Conservation (phyloP, 2,113 vertebrate genomes). For the Phrynosoma platyrhinos region DNA sequence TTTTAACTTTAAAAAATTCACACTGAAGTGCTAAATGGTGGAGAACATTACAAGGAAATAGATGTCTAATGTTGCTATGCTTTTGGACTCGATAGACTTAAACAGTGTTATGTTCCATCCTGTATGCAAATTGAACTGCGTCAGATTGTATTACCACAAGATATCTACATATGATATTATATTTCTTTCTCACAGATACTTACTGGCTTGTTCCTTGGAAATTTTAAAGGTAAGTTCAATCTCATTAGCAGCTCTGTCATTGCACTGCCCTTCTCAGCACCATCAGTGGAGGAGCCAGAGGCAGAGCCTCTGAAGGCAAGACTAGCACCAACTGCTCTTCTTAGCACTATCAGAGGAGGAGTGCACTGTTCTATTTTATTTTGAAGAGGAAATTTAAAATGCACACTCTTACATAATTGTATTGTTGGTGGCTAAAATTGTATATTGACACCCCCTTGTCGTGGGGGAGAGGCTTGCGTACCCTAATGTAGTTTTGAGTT, state of each 20-base stretch:
- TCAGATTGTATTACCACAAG: slow-evolving; percentile 61
- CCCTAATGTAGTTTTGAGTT: too few relatives aligned
- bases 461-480: too few relatives aligned
- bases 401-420: too few relatives aligned
- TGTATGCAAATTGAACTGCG: slow-evolving; percentile 64
- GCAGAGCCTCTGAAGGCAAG: too few relatives aligned
- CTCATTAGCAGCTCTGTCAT: slow-evolving; percentile 43
- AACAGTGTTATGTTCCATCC: slow-evolving; percentile 68
- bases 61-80: slow-evolving; percentile 16
- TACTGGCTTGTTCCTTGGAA: slow-evolving; percentile 93
- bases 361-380: too few relatives aligned
- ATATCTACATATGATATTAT: slow-evolving; percentile 70
- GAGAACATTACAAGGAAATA: slow-evolving; percentile 25
- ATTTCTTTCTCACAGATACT: slow-evolving; percentile 86
- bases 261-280: too few relatives aligned
- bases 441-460: too few relatives aligned
- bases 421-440: too few relatives aligned
- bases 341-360: too few relatives aligned
- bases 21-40: neutral
- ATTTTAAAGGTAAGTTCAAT: slow-evolving; percentile 89
- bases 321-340: too few relatives aligned
- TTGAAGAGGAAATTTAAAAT: too few relatives aligned
- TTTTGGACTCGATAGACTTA: slow-evolving; percentile 44
- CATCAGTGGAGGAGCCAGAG: too few relatives aligned
- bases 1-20: neutral